Evolutionary conservation across 2,113 vertebrate genomes (phyloP), one percentile per base, ranked within the genome.

Genomic region (Plotosus lineatus): DNA sequence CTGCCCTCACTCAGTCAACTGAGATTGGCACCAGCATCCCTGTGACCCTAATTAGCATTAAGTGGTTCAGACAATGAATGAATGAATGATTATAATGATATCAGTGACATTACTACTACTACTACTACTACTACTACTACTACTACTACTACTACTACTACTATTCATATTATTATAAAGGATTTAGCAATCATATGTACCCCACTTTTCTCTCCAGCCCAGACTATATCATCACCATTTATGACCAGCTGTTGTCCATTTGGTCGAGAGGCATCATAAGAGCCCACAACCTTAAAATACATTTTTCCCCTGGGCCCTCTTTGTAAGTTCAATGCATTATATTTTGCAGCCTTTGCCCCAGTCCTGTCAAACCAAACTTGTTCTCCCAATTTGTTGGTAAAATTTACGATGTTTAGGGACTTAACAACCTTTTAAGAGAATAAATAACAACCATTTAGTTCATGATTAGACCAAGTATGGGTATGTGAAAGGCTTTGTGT

Each of bases 291-390:
- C 82, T 87, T 90, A 78, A 93, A 93, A 28, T 88, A 80, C 36
- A 92, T 80, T 0, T 79, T 23, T 12, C 12, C 82, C 6, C 87
- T 79, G 6, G 83, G 33, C 26, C 85, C 85, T 19, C 31, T 82
- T 65, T 92, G 91, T 92, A 92, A 93, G 86, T 93, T 93, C 63
- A 93, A 86, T 68, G 93, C 87, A 44, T 93, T 91, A 69, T 93
- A 93, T 23, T 44, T 85, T 53, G 92, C 92, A 12, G 86, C 83
- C 44, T 90, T 78, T 55, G 90, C 89, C 38, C 92, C 92, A 0
- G 90, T 92, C 26, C 82, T 87, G 55, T 93, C 92, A 78, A 93
- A 93, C 89, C 89, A 91, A 44, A 93, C 87, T 19, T 48, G 66
- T 12, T 93, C 91, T 1, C 87, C 90, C 0, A 86, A 89, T 9